phyloP scores from a whole-genome alignment of 2,113 vertebrate species.

The Oncorhynchus clarkii region DNA sequence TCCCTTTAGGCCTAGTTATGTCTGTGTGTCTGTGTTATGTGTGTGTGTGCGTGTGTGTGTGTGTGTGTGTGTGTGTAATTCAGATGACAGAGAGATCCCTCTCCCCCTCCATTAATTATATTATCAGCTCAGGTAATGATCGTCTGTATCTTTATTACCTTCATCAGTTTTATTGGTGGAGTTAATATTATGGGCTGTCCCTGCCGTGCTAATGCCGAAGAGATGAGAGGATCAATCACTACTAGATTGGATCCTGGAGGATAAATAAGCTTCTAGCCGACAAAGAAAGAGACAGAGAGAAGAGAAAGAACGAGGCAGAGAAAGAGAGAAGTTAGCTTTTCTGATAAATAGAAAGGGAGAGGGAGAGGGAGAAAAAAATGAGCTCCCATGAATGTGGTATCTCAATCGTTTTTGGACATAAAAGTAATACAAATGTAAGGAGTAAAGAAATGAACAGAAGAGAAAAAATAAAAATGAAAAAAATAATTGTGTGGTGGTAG shows the following conservation, averaged over 20 bases:
- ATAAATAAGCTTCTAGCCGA: slow-evolving; percentile 39
- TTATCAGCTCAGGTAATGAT: slow-evolving; percentile 56
- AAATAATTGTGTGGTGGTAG: background rate
- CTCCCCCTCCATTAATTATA: slow-evolving; percentile 56
- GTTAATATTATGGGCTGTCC: slow-evolving; percentile 63
- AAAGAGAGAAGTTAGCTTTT: slow-evolving; percentile 2
- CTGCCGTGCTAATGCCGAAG: slow-evolving; percentile 62
- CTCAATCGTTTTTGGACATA: slow-evolving; percentile 17
- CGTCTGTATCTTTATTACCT: slow-evolving; percentile 62
- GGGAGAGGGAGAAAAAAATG: slow-evolving; percentile 6
- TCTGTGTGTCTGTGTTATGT: background rate
- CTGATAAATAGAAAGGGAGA: background rate
- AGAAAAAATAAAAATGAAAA: background rate
- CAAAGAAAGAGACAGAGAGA: slow-evolving; percentile 3
- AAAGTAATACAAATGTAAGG: slow-evolving; percentile 29
- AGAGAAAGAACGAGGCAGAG: slow-evolving; percentile 1
- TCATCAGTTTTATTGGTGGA: slow-evolving; percentile 70
- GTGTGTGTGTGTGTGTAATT: background rate
- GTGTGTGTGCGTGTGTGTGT: background rate
- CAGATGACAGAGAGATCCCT: slow-evolving; percentile 36
- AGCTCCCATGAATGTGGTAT: background rate
- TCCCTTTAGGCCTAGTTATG: background rate
- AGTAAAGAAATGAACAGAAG: no score
- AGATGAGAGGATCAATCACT: slow-evolving; percentile 72
- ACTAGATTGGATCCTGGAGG: slow-evolving; percentile 62